phyloP scores from a whole-genome alignment of 1,140 invertebrate species.

The Amphibalanus amphitrite region DNA sequence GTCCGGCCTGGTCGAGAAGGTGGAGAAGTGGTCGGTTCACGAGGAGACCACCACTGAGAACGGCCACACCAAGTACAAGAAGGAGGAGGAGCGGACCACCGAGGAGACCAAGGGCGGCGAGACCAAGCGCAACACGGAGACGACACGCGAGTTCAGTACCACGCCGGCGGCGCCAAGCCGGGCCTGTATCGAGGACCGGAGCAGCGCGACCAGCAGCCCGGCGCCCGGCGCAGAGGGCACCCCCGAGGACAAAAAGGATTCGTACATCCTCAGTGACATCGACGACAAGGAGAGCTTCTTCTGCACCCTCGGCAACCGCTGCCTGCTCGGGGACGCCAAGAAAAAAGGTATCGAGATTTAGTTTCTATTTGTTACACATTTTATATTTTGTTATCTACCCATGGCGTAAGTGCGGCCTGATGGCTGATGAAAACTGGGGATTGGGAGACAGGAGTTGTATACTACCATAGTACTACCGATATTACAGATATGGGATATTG shows the following conservation, averaged over 20 bases:
- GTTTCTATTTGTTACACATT: too few relatives aligned
- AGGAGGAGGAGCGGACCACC: background rate
- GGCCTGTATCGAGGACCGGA: constrained; percentile 3
- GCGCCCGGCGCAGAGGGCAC: background rate
- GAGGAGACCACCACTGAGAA: background rate
- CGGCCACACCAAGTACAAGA: constrained; percentile 1
- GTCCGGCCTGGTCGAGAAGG: background rate
- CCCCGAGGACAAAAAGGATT: constrained; percentile 6
- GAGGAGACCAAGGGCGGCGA: background rate
- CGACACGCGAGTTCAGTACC: background rate
- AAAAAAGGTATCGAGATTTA: constrained; percentile 6
- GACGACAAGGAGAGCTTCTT: constrained; percentile 42
- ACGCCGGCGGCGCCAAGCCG: background rate
- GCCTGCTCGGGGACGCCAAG: constrained; percentile 43
- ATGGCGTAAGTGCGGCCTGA: too few relatives aligned
- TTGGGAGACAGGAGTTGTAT: too few relatives aligned
- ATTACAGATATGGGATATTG: too few relatives aligned
- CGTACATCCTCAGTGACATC: constrained; percentile 11
- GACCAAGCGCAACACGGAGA: background rate
- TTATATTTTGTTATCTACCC: too few relatives aligned
- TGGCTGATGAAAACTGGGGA: too few relatives aligned
- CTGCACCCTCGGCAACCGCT: constrained; percentile 50
- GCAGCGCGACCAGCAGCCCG: background rate
- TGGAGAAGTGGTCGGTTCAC: background rate
- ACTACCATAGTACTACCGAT: too few relatives aligned